Evolutionary conservation across 2,888 invertebrate genomes (phyloP).

Genomic region (Axea sp.): DNA sequence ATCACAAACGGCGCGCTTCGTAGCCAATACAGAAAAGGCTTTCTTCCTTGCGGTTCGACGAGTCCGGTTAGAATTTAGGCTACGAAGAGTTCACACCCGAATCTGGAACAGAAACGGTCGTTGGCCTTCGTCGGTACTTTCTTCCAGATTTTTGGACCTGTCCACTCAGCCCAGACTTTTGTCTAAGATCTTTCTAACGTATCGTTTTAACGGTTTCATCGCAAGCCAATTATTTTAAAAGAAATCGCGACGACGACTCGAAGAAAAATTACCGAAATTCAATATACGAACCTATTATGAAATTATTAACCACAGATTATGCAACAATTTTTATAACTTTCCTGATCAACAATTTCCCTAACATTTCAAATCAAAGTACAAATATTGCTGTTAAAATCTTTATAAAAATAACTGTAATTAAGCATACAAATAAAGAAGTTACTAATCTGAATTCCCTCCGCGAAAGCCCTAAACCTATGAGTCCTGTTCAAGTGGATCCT

Average conservation of each 20-base stretch:
- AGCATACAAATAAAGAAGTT: no score
- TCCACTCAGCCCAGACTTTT: constrained; percentile 17
- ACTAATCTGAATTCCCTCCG: no score
- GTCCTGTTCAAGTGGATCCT: no score
- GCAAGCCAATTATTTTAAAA: neutral
- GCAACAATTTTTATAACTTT: no score
- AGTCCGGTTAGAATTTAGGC: constrained; percentile 78
- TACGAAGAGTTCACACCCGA: constrained; percentile 76
- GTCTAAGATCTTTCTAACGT: constrained; percentile 56
- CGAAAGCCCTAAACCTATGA: no score
- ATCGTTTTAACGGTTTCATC: constrained; percentile 7
- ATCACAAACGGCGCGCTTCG: constrained; percentile 29
- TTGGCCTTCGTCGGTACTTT: constrained; percentile 70
- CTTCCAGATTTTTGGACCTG: constrained; percentile 62
- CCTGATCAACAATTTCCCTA: no score
- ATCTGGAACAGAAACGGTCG: constrained; percentile 77
- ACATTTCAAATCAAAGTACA: no score
- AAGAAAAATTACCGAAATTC: no score
- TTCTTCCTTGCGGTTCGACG: constrained; percentile 54
- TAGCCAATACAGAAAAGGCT: constrained; percentile 54
- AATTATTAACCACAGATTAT: no score
- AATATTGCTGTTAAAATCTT: no score
- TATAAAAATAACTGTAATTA: no score
- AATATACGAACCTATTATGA: no score
- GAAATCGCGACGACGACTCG: neutral